Base-by-base conservation (phyloP, 2,113 vertebrate genomes). In the Ceyx cyanopectus region DNA sequence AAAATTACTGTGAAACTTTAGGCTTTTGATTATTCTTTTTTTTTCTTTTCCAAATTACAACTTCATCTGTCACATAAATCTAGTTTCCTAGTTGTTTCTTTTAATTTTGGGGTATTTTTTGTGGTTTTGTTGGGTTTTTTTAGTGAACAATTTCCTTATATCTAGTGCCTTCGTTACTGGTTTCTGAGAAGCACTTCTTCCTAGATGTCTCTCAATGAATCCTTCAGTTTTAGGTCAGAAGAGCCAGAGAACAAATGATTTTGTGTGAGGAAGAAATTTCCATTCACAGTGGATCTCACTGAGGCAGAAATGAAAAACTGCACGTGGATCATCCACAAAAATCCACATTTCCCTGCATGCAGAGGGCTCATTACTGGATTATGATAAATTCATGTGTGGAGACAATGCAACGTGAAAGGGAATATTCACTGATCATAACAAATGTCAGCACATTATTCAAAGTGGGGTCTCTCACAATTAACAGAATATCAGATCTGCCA, bases 391-490 rank as follows among this genome's bases (percentile, higher is more conserved):
- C 89, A 63, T 76, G 32, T 57, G 34, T 34, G 63, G 61, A 94
- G 70, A 96, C 96, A 85, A 89, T 77, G 63, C 37, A 7, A 84
- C 66, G 69, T 90, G 69, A 93, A 86, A 72, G 76, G 57, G 85
- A 92, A 91, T 83, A 90, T 9, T 85, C 63, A 68, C 65, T 90
- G 86, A 80, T 90, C 80, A 50, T 75, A 86, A 87, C 76, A 81
- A 86, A 91, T 54, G 30, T 62, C 61, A 81, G 68, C 80, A 20
- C 14, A 15, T 88, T 72, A 86, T 94, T 93, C 96, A 74, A 92
- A 93, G 94, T 66, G 18, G 70, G 75, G 41, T 89, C 65, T 93
- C 79, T 89, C 63, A 80, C 69, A 91, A 70, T 95, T 92, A 95
- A 51, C 48, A 56, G 68, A 95, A 85, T 93, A 84, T 15, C 78